Evolutionary conservation across 2,113 vertebrate genomes (phyloP).

Genomic region (Cyprinus carpio): DNA sequence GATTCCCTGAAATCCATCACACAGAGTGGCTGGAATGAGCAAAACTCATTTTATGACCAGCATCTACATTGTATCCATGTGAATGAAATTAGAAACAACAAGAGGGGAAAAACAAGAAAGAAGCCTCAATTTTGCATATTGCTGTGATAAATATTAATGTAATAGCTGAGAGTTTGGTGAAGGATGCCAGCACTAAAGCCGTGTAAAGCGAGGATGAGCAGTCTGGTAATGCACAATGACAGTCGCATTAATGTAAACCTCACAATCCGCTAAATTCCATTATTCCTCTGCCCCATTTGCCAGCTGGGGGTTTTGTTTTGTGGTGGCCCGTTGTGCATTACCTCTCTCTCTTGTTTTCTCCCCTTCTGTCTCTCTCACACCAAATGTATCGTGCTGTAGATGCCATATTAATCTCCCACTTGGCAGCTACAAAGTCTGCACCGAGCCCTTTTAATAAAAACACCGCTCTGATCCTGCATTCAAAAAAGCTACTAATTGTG

Average conservation of each 20-base stretch:
- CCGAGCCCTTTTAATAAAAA: conserved; percentile 74
- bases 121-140: conserved; percentile 75
- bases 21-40: conserved; percentile 5
- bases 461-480: conserved; percentile 68
- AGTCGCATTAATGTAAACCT: conserved; percentile 69
- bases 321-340: background rate
- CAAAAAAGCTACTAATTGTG: conserved; percentile 74
- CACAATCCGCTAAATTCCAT: conserved; percentile 76
- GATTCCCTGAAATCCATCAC: conserved; percentile 28
- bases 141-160: conserved; percentile 57
- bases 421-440: conserved; percentile 55
- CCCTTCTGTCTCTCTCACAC: conserved; percentile 45
- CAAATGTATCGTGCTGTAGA: conserved; percentile 63
- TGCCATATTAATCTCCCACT: conserved; percentile 68
- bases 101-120: conserved; percentile 17
- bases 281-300: conserved; percentile 71
- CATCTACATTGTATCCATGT: conserved; percentile 8
- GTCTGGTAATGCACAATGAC: conserved; percentile 72
- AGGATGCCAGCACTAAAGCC: conserved; percentile 66
- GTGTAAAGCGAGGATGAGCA: conserved; percentile 68
- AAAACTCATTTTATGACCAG: background rate
- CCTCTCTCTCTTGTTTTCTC: conserved; percentile 3
- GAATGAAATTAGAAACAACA: conserved; percentile 7
- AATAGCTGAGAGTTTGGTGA: conserved; percentile 67
- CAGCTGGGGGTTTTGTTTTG: conserved; percentile 59